Evolutionary conservation across 2,797 vertebrate genomes (phyloP).

Genomic region (Paguma larvata): DNA sequence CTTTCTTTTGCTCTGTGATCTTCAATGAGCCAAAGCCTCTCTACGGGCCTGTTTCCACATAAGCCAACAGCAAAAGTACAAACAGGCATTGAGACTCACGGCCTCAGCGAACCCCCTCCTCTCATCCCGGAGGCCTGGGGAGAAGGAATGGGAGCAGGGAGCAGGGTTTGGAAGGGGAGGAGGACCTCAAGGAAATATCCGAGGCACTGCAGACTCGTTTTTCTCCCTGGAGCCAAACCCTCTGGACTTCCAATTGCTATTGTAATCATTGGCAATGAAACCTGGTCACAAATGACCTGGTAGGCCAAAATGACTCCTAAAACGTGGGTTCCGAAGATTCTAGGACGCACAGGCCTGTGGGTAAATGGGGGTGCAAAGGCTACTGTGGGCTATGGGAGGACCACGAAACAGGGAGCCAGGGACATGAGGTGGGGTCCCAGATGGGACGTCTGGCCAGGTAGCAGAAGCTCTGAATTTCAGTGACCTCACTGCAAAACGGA

Average conservation of each 20-base stretch:
- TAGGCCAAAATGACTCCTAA: background rate
- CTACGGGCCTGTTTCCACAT: background rate
- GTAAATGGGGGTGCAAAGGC: background rate
- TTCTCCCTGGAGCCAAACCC: background rate
- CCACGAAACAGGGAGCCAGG: background rate
- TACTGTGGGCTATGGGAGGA: background rate
- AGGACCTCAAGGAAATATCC: background rate
- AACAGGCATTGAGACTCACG: background rate
- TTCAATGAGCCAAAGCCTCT: background rate
- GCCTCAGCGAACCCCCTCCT: background rate
- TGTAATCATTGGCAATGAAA: background rate
- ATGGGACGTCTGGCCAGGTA: background rate
- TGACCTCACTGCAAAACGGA: background rate
- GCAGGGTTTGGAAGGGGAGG: background rate
- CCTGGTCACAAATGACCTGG: background rate
- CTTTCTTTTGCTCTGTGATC: constrained; percentile 8
- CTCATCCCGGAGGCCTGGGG: background rate
- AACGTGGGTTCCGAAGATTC: background rate
- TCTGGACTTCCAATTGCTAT: background rate
- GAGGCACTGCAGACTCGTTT: background rate
- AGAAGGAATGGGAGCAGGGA: background rate
- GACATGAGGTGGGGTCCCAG: background rate
- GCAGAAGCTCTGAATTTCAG: background rate
- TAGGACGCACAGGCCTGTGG: background rate
- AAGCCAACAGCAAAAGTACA: background rate